A percentile compares a stretch with the other conserved stretches of the same genome.
Conservation (phyloP, 2,113 vertebrate species). For the Phalacrocorax pelagicus region DNA sequence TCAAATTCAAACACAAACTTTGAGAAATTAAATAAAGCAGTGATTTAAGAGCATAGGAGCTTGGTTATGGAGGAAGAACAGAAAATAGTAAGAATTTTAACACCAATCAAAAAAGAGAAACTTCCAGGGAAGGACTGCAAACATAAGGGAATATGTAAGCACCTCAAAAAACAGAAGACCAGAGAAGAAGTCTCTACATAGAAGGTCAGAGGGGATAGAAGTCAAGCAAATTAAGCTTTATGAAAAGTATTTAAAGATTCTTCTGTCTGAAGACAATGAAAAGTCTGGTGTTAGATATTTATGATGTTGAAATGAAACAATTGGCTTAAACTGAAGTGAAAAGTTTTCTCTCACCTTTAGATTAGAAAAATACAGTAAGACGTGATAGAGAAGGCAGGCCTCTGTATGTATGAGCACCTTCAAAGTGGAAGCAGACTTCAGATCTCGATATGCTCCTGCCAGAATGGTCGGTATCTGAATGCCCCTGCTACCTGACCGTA, state of each 20-base stretch:
- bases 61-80: not conserved
- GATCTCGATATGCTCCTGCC: rapidly evolving
- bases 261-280: not conserved
- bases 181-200: not conserved
- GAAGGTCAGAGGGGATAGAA: not conserved
- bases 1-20: not conserved
- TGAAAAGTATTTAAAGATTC: not conserved
- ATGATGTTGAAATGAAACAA: not conserved
- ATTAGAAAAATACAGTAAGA: not conserved
- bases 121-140: not conserved
- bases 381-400: not conserved
- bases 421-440: not conserved
- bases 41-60: not conserved
- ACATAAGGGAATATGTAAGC: not conserved
- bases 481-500: not conserved
- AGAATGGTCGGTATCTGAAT: not conserved
- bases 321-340: not conserved
- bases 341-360: not conserved
- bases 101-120: not conserved
- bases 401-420: not conserved
- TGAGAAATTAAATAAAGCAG: not conserved
- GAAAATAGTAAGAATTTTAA: not conserved
- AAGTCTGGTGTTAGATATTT: not conserved
- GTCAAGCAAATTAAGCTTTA: not conserved
- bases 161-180: not conserved